Conservation (phyloP, 2,113 vertebrate species). For the Corythornis madagascariensis region DNA sequence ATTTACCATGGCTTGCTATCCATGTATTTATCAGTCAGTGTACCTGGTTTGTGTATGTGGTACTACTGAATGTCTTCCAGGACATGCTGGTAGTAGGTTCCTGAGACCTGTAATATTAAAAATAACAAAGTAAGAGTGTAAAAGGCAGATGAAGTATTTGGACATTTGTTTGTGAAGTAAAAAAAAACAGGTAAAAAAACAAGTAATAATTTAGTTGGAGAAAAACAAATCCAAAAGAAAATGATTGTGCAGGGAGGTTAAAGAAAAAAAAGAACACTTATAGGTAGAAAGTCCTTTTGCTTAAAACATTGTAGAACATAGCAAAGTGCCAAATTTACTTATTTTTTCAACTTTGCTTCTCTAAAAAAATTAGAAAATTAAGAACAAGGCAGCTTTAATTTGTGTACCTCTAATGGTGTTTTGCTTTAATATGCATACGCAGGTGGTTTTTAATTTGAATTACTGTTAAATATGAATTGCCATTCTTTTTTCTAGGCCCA, state of each 20-base stretch:
- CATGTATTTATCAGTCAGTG: background rate
- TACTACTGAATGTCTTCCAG: background rate
- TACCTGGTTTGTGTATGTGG: background rate
- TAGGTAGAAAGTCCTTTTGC: background rate
- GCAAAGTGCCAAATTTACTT: background rate
- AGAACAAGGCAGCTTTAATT: background rate
- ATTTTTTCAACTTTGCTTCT: background rate
- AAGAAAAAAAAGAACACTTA: background rate
- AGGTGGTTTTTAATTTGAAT: constrained; percentile 17
- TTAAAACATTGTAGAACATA: background rate
- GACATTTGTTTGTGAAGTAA: background rate
- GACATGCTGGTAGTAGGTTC: accelerated
- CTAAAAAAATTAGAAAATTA: background rate
- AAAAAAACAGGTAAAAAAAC: background rate
- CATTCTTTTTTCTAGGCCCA: background rate
- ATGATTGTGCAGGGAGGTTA: background rate
- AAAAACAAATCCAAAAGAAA: background rate
- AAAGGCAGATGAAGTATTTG: background rate
- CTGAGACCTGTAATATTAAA: background rate
- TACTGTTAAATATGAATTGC: background rate
- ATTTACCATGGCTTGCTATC: background rate
- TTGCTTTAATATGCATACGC: background rate
- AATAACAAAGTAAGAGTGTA: background rate
- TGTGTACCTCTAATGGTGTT: background rate
- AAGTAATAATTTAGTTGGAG: background rate